Conservation (phyloP, 2,888 invertebrate genomes). For the Pammene aurita region DNA sequence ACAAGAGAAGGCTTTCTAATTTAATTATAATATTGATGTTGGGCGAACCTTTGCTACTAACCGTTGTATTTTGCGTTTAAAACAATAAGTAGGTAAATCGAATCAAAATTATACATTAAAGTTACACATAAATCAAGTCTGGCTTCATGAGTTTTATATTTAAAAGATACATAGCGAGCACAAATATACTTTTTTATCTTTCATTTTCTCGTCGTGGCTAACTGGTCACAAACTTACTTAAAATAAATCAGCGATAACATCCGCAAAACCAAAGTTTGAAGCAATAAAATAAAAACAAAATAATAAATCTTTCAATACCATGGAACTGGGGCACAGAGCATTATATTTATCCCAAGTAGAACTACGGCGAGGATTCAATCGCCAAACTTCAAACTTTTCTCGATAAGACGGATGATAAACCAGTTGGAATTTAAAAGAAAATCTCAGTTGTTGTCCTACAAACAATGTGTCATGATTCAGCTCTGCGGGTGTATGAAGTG, state of each 20-base stretch:
- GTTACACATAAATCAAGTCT: too few relatives aligned
- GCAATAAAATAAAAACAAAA: constrained; percentile 30
- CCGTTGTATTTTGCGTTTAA: too few relatives aligned
- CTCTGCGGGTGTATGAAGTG: constrained; percentile 49
- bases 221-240: constrained; percentile 14
- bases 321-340: constrained; percentile 17
- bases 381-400: constrained; percentile 46
- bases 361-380: constrained; percentile 42
- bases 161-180: not conserved
- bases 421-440: constrained; percentile 41
- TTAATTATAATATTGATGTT: too few relatives aligned
- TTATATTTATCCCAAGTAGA: constrained; percentile 20
- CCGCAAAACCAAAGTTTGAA: constrained; percentile 25
- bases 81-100: too few relatives aligned
- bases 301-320: constrained; percentile 33
- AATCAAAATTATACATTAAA: too few relatives aligned
- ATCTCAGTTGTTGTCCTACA: constrained; percentile 55
- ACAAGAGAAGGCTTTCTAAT: too few relatives aligned
- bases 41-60: too few relatives aligned
- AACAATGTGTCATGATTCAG: constrained; percentile 64
- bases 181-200: constrained; percentile 9
- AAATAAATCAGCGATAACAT: constrained; percentile 25
- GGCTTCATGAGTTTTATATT: too few relatives aligned
- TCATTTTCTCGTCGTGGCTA: constrained; percentile 5
- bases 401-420: constrained; percentile 44